Evolutionary conservation across 2,113 vertebrate species (phyloP).

Genomic region (Megaceryle maxima): DNA sequence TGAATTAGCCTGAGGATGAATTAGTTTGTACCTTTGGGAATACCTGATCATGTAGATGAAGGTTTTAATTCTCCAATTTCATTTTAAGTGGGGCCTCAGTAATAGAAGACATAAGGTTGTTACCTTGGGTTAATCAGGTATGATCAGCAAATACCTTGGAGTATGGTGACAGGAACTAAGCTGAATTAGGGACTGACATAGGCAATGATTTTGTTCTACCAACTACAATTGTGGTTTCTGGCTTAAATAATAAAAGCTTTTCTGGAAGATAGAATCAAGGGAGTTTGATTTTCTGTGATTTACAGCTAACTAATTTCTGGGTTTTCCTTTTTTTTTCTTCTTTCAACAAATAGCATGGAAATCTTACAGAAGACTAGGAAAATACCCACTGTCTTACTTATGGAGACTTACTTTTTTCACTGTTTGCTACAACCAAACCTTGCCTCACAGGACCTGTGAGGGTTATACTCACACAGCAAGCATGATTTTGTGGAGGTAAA

Average conservation of each 20-base stretch:
- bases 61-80: neutral
- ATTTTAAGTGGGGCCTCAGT: neutral
- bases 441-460: neutral
- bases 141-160: neutral
- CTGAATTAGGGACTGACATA: neutral
- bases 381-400: neutral
- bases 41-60: neutral
- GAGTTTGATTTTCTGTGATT: neutral
- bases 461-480: fast-evolving
- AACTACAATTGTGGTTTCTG: neutral
- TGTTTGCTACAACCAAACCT: neutral
- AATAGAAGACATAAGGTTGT: neutral
- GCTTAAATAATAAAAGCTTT: neutral
- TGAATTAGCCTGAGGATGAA: neutral
- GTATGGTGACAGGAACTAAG: neutral
- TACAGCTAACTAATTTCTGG: neutral
- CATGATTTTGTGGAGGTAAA: neutral
- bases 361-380: neutral
- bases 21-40: neutral
- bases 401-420: neutral
- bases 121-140: neutral
- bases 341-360: neutral
- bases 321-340: neutral
- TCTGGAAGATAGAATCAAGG: neutral
- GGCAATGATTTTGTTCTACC: neutral